Evolutionary conservation across 1,140 invertebrate species (phyloP), one percentile per base, ranked within the genome.

Genomic region (Frieseomelitta varia): DNA sequence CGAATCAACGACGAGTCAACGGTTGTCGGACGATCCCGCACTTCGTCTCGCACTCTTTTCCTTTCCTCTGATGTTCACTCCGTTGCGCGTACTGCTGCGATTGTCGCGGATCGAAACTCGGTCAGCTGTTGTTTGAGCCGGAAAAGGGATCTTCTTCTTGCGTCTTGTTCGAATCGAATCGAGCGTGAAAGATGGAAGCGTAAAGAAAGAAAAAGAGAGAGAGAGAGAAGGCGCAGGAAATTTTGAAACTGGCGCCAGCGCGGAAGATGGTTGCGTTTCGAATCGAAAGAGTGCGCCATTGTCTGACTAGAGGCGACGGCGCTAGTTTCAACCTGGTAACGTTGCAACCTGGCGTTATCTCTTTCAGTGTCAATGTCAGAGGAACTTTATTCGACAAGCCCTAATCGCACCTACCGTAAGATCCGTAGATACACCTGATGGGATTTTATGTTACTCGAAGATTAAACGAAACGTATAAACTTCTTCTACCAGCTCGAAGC

Each of bases 21-120:
- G 24, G 27, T 58, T 78, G 61, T 75, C 65, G 67, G 27, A 68
- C 81, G 47, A 77, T 51, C 68, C 47, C 24, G 67, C 39, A 47
- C 39, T 71, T 61, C 79, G 47, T 63, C 34, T 67, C 73, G 30
- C 17, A 30, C 47, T 74, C 79, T 63, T 61, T 15, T 14, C 79
- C 79, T 85, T 17, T 34, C 82, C 84, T 88, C 87, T 88, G 71
- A 73, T 58, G 77, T 88, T 88, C 77, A 78, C 84, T 27, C 67
- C 21, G 80, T 76, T 63, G 55, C 86, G 84, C 51, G 47, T 63
- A 21, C 15, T 3, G 17, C 4, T 3, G 17, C 30, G 6, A 15
- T 12, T 11, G 30, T 79, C 63, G 53, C 34, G 55, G 6, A 4
- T 30, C 11, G 19, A 55, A 56, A n/a, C 47, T 55, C 19, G 8